A percentile compares a stretch with the other conserved stretches of the same genome.
phyloP scores from a whole-genome alignment of 2,797 vertebrate species.

The Smutsia gigantea region DNA sequence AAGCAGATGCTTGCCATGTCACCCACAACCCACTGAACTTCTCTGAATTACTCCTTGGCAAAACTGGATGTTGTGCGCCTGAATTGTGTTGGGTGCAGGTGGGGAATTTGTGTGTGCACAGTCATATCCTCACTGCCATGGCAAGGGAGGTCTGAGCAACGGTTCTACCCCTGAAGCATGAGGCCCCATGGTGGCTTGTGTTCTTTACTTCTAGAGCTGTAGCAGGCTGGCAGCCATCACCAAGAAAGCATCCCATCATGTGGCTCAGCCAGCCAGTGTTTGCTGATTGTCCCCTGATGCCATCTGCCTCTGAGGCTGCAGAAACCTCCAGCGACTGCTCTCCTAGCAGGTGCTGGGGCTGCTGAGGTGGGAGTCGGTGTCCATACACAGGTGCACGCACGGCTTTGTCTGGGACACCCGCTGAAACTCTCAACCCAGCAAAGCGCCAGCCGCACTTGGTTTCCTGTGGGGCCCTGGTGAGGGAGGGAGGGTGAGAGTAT shows the following conservation, averaged over 20 bases:
- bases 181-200: background rate
- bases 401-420: background rate
- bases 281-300: conserved; percentile 66
- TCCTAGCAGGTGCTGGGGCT: conserved; percentile 60
- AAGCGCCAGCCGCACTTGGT: conserved; percentile 58
- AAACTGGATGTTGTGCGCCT: background rate
- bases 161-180: background rate
- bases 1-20: background rate
- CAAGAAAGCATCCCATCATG: conserved; percentile 41
- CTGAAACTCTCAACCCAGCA: conserved; percentile 53
- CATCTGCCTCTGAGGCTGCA: conserved; percentile 71
- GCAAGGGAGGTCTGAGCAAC: conserved; percentile 32
- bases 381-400: background rate
- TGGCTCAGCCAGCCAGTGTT: conserved; percentile 48
- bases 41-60: background rate
- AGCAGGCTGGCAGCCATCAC: conserved; percentile 60
- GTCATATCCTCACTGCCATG: background rate
- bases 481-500: conserved; percentile 40
- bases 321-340: conserved; percentile 64
- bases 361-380: conserved; percentile 33
- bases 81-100: background rate
- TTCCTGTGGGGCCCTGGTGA: conserved; percentile 71
- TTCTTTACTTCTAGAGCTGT: conserved; percentile 35
- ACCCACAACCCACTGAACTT: background rate
- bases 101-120: background rate